Evolutionary conservation across 2,888 invertebrate genomes (phyloP).

Genomic region (Acanthosoma haemorrhoidale): DNA sequence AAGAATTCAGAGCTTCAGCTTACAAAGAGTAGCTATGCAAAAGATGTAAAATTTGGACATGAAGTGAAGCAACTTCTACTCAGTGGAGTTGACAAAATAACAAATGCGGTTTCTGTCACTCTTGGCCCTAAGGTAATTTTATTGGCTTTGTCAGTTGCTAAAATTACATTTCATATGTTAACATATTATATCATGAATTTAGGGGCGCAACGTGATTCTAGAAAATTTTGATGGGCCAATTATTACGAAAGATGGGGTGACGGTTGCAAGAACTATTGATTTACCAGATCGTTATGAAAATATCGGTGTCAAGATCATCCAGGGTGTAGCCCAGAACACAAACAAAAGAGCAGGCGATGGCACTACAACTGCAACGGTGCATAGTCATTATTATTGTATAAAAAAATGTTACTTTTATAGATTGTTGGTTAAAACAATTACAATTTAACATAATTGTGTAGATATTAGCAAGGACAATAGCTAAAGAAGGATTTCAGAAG

Average conservation of each 20-base stretch:
- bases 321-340: conserved; percentile 41
- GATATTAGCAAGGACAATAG: conserved; percentile 35
- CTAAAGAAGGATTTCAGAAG: conserved; percentile 34
- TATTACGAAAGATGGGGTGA: conserved; percentile 44
- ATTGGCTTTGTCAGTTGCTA: background rate
- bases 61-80: conserved; percentile 57
- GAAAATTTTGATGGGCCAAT: conserved; percentile 41
- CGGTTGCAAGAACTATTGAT: conserved; percentile 43
- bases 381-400: background rate
- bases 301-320: conserved; percentile 42
- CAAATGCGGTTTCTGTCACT: conserved; percentile 62
- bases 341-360: conserved; percentile 43
- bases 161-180: too few relatives aligned
- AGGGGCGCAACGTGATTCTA: conserved; percentile 47
- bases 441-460: background rate
- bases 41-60: conserved; percentile 50
- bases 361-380: conserved; percentile 43
- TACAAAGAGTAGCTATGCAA: conserved; percentile 22
- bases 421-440: background rate
- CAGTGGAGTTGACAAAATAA: conserved; percentile 56
- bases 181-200: conserved; percentile 50
- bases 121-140: conserved; percentile 56
- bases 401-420: background rate
- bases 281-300: conserved; percentile 42
- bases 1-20: background rate